phyloP scores from a whole-genome alignment of 1,140 invertebrate species.

The Adoxophyes honmai region DNA sequence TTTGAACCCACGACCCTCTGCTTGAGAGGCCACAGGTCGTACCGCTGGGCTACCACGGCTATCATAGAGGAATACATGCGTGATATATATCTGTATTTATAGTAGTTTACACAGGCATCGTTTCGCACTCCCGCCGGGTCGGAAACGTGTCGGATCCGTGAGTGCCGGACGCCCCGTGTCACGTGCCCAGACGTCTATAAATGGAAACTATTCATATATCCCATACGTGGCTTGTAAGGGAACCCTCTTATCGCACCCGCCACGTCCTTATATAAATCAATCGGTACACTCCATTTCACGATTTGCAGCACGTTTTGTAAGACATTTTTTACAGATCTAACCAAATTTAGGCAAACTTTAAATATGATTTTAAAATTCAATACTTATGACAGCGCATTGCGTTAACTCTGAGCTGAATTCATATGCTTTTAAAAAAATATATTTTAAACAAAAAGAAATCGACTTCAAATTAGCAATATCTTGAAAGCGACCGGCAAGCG shows the following conservation, averaged over 20 bases:
- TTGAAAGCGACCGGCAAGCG: no score
- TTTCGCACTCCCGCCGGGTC: neutral
- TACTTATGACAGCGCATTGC: no score
- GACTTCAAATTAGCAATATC: no score
- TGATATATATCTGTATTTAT: neutral
- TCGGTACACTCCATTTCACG: neutral
- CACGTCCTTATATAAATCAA: neutral
- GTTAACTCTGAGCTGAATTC: no score
- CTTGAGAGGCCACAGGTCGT: no score
- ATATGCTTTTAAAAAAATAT: neutral
- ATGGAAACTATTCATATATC: neutral
- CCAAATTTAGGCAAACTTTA: neutral
- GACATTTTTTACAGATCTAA: neutral
- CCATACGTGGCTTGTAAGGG: neutral
- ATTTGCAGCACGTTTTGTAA: neutral
- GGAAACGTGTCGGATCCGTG: neutral
- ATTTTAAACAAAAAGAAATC: no score
- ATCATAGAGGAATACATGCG: no score
- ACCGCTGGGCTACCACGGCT: no score
- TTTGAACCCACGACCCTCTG: no score
- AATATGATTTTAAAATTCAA: no score
- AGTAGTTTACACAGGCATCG: neutral
- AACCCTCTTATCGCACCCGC: neutral
- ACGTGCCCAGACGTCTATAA: constrained; percentile 5
- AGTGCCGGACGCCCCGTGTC: neutral